Conservation (phyloP, 92 coral and sea anemone species). For the Zoanthus sociatus region DNA sequence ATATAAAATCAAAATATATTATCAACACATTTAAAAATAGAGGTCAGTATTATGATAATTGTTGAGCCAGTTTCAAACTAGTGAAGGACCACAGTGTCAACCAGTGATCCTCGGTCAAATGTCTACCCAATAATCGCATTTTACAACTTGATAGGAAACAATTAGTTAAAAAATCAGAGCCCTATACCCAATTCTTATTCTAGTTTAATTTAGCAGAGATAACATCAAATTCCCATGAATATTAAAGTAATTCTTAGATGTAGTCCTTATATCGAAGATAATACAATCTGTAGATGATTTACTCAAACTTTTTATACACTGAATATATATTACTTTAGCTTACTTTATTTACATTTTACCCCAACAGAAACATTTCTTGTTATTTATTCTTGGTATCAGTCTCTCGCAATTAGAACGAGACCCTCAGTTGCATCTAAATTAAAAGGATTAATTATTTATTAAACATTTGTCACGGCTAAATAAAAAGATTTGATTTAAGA, state of each 20-base stretch:
- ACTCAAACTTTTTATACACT: neutral
- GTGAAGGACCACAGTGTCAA: conserved; percentile 6
- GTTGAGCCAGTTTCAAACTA: conserved; percentile 13
- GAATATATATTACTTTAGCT: neutral
- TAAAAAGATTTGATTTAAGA: neutral
- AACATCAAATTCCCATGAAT: neutral
- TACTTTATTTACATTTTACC: neutral
- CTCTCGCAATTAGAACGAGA: neutral
- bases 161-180: neutral
- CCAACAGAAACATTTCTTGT: neutral
- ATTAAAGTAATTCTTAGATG: neutral
- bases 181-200: neutral
- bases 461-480: neutral
- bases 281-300: neutral
- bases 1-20: conserved; percentile 50
- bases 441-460: neutral
- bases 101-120: neutral
- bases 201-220: neutral
- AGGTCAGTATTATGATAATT: neutral
- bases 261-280: neutral
- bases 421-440: neutral
- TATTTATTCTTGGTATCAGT: neutral
- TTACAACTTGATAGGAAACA: neutral
- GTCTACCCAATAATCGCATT: neutral
- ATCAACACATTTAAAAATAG: conserved; percentile 42